These are phyloP conservation scores for Ceratothoa steindachneri DNA, from an alignment of 2,888 invertebrate species.

Conservation along the genomic window DNA sequence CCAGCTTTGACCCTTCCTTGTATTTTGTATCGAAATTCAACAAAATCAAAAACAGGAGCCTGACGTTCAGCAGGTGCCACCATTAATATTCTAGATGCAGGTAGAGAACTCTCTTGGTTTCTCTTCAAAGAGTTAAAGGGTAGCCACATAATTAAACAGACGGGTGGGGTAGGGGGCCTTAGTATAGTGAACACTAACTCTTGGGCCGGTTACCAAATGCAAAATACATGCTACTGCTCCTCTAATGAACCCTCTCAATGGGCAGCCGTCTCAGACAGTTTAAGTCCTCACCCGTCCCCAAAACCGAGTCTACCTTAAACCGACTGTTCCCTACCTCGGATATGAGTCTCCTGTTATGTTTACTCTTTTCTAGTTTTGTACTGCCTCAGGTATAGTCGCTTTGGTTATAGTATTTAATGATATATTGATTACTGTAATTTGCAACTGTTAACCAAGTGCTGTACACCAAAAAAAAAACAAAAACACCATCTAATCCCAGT, in stretches of 20 bases:
- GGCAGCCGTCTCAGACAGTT: too few relatives aligned
- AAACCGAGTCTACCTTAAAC: constrained; percentile 26
- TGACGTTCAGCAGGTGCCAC: constrained; percentile 40
- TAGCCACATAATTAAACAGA: too few relatives aligned
- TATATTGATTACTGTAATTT: constrained; percentile 40
- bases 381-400: constrained; percentile 48
- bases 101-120: constrained; percentile 29
- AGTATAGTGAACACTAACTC: background rate
- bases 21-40: constrained; percentile 22
- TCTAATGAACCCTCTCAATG: background rate
- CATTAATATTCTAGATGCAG: constrained; percentile 33
- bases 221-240: background rate
- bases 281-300: too few relatives aligned
- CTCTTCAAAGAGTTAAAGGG: too few relatives aligned
- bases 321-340: constrained; percentile 34
- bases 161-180: background rate
- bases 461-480: background rate
- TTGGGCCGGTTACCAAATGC: background rate
- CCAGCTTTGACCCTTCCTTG: constrained; percentile 31
- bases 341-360: constrained; percentile 41
- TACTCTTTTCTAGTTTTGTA: constrained; percentile 48
- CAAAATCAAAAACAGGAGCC: constrained; percentile 46
- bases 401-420: constrained; percentile 40
- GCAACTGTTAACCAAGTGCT: background rate
- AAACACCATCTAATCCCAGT: constrained; percentile 22